Evolutionary conservation across 2,888 invertebrate genomes (phyloP), one percentile per base, ranked within the genome.

Genomic region (Palloptera scutellata): DNA sequence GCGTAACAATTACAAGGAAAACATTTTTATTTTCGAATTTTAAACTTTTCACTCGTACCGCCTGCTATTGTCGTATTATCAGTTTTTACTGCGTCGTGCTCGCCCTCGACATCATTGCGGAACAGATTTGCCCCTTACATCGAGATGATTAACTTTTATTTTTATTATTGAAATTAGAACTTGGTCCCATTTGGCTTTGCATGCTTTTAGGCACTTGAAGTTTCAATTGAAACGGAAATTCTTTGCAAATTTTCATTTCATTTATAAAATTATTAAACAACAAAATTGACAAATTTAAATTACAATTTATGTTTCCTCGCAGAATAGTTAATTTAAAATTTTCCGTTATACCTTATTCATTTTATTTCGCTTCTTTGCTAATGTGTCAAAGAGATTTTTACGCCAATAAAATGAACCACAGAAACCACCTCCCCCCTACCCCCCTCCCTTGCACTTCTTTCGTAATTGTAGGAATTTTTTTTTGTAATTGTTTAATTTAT

Each of bases 171-270:
- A 12, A 48, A 48, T 8, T 48, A 54, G 65, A 72, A 71, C 70
- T 71, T 73, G 3, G 2, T 73, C 64, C 60, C 61, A 73, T 70
- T 72, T 68, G 51, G 59, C 17, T 61, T 61, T 45, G 71, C 61
- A 62, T 64, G 70, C 71, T 73, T 73, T 71, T 68, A 69, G 70
- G 71, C 71, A 64, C 66, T 67, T 73, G 70, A 45, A 74, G 70
- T 72, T 73, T 70, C 15, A 58, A 55, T 62, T 73, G 60, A 75
- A 77, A 71, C 0, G 52, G 42, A 19, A 20, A 57, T 57, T 48
- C n/a, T 45, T 30, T 53, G 20, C n/a, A 9, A 48, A 20, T 20
- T 48, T 10, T 53, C 6, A 11, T 53, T 52, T 42, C 19, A 20
- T 62, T 42, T 15, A 9, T 4, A 48, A n/a, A 12, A 48, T n/a